Evolutionary conservation across 2,888 invertebrate genomes (phyloP), one percentile per base, ranked within the genome.

Genomic region (Pseudococcus jackbeardsleyi): DNA sequence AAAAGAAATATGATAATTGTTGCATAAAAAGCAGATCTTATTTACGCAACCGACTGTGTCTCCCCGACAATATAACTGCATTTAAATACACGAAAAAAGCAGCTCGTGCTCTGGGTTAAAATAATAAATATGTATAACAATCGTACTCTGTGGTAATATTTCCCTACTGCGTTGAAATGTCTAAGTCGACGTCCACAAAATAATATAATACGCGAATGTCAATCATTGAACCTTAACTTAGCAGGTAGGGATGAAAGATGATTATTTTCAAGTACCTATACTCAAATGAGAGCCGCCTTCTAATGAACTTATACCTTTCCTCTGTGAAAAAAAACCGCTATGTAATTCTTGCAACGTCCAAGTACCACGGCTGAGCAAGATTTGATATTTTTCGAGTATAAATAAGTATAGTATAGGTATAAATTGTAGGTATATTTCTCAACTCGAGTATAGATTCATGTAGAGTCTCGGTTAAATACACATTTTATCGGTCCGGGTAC

Each of bases 101-200:
- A 68, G 68, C 68, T 68, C 68, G 68, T 68, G 68, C 68, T 68
- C 8, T 68, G 26, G 26, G 68, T 68, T 68, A 68, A 68, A 68
- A 68, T 68, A 68, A 68, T 68, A 59, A 59, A 59, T 59, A 59
- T 59, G n/a, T 59, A 68, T 68, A 68, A 68, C 68, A 68, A 68
- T 68, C 68, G 26, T n/a, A 15, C 1, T 33, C 26, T 33, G 26
- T 2, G 26, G 12, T 33, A 72, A 72, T 33, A 72, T 33, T 72
- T 72, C 17, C 72, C 19, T 64, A 64, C 22, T 12, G 12, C 15
- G 33, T 72, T 72, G 17, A 72, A 72, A n/a, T 72, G 33, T 72
- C 33, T 15, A 59, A 59, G 26, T 33, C 26, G 26, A 42, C 33
- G 72, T 17, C 5, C 3, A 33, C 17, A 72, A 72, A 33, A 33